A percentile compares a stretch with the other conserved stretches of the same genome.
phyloP scores from a whole-genome alignment of 64 coral and sea anemone genomes.

The Trachythela sp. region DNA sequence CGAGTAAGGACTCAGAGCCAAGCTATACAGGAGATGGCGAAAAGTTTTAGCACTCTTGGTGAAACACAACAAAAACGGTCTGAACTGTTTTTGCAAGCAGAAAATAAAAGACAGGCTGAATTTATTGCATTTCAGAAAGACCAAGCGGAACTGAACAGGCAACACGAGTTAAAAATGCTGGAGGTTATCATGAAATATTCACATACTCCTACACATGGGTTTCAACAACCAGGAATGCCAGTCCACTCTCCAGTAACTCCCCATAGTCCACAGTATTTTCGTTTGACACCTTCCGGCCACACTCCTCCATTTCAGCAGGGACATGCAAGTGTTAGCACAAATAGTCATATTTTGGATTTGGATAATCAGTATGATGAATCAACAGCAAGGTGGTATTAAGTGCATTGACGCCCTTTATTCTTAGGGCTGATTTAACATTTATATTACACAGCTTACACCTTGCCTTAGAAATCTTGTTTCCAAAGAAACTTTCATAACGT shows the following conservation, averaged over 20 bases:
- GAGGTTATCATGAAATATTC: neutral
- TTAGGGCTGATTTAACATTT: too few species aligned
- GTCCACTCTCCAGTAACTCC: neutral
- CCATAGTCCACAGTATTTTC: neutral
- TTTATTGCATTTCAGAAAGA: slow-evolving; percentile 18
- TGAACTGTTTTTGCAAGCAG: neutral
- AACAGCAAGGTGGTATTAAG: neutral
- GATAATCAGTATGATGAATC: neutral
- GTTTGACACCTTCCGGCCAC: neutral
- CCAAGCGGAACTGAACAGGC: slow-evolving; percentile 28
- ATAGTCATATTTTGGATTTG: neutral
- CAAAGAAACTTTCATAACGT: too few species aligned
- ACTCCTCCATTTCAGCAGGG: neutral
- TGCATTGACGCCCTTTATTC: too few species aligned
- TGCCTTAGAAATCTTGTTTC: too few species aligned
- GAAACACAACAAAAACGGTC: neutral
- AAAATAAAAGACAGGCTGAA: slow-evolving; percentile 14
- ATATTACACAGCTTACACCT: too few species aligned
- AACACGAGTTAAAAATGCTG: neutral
- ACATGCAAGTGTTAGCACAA: neutral
- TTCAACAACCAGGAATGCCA: neutral
- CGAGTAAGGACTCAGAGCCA: neutral
- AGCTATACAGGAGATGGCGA: neutral
- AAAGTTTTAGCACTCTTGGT: neutral
- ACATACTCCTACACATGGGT: too few species aligned